These are phyloP conservation scores for Dasyprocta punctata DNA, from an alignment of 2,113 vertebrate species.

Conservation along the genomic window DNA sequence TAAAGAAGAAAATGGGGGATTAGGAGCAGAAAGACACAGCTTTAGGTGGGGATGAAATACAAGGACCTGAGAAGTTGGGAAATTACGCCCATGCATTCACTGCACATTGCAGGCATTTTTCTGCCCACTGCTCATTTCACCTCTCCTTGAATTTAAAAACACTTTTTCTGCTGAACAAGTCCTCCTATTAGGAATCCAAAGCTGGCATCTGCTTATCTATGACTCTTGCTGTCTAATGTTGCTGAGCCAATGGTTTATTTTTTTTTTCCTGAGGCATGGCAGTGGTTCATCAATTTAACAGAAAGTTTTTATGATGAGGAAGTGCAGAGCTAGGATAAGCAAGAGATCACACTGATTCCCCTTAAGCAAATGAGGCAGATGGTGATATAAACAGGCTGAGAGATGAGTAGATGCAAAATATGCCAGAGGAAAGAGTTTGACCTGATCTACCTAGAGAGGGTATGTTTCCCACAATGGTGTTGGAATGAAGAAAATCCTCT, in stretches of 20 bases:
- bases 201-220: conserved; percentile 19
- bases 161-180: conserved; percentile 19
- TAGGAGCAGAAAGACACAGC: not conserved
- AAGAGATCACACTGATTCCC: not conserved
- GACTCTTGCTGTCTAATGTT: conserved; percentile 44
- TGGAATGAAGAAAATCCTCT: not conserved
- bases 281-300: conserved; percentile 46
- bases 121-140: not conserved
- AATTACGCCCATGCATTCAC: rapidly evolving
- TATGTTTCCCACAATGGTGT: not conserved
- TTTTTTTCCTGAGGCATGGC: not conserved
- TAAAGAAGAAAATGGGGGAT: not conserved
- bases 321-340: not conserved
- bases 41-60: not conserved
- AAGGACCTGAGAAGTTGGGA: not conserved
- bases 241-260: conserved; percentile 16
- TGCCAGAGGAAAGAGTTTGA: not conserved
- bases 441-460: not conserved
- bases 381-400: not conserved
- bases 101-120: no score
- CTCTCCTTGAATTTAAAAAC: not conserved
- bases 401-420: not conserved
- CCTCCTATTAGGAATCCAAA: not conserved
- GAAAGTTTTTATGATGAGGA: conserved; percentile 11
- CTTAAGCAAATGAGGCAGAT: conserved; percentile 38